A percentile compares a stretch with the other conserved stretches of the same genome.
Evolutionary conservation across 2,888 invertebrate genomes (phyloP).

Genomic region (Latrodectus hesperus): DNA sequence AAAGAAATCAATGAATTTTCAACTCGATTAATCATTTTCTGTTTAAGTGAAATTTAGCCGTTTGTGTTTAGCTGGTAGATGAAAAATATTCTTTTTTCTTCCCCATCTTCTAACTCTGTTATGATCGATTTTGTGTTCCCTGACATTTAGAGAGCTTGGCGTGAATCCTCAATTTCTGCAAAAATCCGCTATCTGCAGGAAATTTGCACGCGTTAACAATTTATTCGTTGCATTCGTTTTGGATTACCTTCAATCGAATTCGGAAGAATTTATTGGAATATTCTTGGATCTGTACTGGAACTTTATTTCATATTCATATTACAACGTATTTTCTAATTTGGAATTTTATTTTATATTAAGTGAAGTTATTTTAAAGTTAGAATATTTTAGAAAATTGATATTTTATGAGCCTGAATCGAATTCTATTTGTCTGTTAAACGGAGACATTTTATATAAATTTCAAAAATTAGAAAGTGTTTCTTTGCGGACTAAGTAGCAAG

Average conservation of each 20-base stretch:
- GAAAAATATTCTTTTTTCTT: conserved; percentile 25
- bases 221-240: neutral
- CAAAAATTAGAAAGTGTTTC: neutral
- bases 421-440: neutral
- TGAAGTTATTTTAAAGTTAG: neutral
- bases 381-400: neutral
- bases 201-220: neutral
- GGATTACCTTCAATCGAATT: neutral
- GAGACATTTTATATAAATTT: neutral
- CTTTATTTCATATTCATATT: neutral
- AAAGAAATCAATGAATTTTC: neutral
- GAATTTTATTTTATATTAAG: neutral
- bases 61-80: conserved; percentile 19
- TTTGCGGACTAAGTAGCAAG: neutral
- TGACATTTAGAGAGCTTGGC: conserved; percentile 35
- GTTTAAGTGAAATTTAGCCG: neutral
- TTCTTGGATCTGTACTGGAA: neutral
- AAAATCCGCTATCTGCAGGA: neutral
- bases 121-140: conserved; percentile 51
- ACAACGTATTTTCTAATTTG: neutral
- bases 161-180: neutral
- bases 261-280: neutral
- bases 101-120: neutral
- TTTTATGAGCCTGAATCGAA: neutral
- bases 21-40: neutral